phyloP scores from a whole-genome alignment of 2,888 invertebrate species.

The Acanthacorydalis orientalis region DNA sequence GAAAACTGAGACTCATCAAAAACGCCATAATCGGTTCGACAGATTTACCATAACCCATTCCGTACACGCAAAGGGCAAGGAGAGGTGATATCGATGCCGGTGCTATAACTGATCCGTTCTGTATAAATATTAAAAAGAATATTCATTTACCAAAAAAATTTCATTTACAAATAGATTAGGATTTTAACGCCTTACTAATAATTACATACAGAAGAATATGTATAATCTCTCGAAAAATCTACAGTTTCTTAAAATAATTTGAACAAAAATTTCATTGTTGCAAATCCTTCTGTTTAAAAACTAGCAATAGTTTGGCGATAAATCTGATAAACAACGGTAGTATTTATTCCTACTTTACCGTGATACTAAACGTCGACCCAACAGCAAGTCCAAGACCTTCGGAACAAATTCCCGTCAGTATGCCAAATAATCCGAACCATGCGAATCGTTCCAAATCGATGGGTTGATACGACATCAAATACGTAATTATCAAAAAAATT shows the following conservation, averaged over 20 bases:
- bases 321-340: too few species aligned
- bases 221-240: too few species aligned
- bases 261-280: too few species aligned
- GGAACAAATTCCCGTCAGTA: conserved; percentile 45
- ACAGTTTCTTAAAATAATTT: too few species aligned
- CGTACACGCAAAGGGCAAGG: conserved; percentile 39
- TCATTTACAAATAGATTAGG: too few species aligned
- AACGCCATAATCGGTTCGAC: conserved; percentile 35
- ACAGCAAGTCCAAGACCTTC: conserved; percentile 58
- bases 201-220: too few species aligned
- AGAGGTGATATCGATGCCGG: conserved; percentile 38
- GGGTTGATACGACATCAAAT: conserved; percentile 47
- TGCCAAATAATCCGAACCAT: conserved; percentile 37
- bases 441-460: conserved; percentile 41
- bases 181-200: too few species aligned
- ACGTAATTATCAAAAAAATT: conserved; percentile 32
- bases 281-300: too few species aligned
- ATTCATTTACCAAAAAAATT: too few species aligned
- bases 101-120: conserved; percentile 43
- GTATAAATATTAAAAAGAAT: too few species aligned
- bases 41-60: conserved; percentile 39
- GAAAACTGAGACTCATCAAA: conserved; percentile 40
- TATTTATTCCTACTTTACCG: conserved; percentile 30
- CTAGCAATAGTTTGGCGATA: too few species aligned
- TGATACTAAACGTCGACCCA: conserved; percentile 39